Evolutionary conservation across 2,888 invertebrate genomes (phyloP), one percentile per base, ranked within the genome.

Genomic region (Leucophenga maculata): DNA sequence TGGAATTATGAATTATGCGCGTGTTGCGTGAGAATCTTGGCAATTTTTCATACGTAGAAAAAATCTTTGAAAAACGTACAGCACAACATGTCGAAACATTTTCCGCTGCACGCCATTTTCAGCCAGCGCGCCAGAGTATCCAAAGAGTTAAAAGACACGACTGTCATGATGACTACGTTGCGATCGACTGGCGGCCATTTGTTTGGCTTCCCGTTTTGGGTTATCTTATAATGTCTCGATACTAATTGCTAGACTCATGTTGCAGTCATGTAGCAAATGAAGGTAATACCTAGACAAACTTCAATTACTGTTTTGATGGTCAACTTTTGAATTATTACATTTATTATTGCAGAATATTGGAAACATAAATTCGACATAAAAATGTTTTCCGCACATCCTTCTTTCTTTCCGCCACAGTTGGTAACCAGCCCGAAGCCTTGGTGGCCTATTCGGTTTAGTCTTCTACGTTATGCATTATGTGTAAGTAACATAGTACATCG

Each of bases 41-140:
- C 68, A 46, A 67, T 67, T 59, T 57, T 57, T 67, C 48, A 67
- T 52, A 11, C 14, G 13, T 46, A 11, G 50, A 31, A 65, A 50
- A 65, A 59, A 22, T 20, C 59, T 50, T 70, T 44, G 14, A 39
- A 14, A 18, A 60, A 39, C 39, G 39, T 9, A 52, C 50, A 60
- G 69, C 59, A 72, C 73, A 76, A 81, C 79, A 82, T 81, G 84
- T 82, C 79, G 83, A 68, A 77, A 79, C 84, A 83, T 79, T 81
- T 78, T 73, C 78, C 84, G 84, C 80, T 81, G 82, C 81, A 81
- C 81, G 81, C 81, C 81, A 81, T 79, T 81, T 81, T 81, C 83
- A 82, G 84, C 71, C 68, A 69, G 73, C 60, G 73, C 60, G 62
- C 18, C 18, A 20, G 54, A 44, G 18, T 16, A 60, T 11, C 39